phyloP scores from a whole-genome alignment of 2,797 vertebrate genomes.

The Numenius phaeopus region DNA sequence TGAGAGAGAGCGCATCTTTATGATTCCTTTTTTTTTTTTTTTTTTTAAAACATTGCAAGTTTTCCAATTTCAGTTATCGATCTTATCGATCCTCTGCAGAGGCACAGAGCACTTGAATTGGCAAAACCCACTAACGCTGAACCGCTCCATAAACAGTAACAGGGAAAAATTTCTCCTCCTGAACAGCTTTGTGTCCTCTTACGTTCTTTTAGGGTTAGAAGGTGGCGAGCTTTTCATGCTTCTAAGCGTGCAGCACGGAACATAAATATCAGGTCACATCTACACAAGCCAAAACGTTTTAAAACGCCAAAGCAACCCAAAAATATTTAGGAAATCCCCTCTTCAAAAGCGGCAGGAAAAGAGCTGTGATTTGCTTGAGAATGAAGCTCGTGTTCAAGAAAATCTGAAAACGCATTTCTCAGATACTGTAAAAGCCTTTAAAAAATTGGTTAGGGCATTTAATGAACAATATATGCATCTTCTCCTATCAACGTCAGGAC shows the following conservation, averaged over 20 bases:
- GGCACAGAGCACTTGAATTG: background rate
- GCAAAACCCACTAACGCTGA: background rate
- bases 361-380: background rate
- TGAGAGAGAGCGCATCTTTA: background rate
- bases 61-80: constrained; percentile 40
- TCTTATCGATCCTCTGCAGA: background rate
- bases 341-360: background rate
- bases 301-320: background rate
- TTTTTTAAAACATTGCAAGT: background rate
- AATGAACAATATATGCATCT: background rate
- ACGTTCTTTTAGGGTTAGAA: background rate
- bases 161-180: constrained; percentile 38
- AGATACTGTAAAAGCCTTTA: background rate
- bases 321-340: background rate
- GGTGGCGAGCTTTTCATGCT: constrained; percentile 14
- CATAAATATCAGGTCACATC: constrained; percentile 24
- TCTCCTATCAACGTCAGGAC: background rate
- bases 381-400: background rate
- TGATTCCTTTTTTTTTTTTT: background rate
- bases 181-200: constrained; percentile 13
- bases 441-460: background rate
- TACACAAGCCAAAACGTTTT: background rate
- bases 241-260: background rate
- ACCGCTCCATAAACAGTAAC: constrained; percentile 14
- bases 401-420: background rate